phyloP scores from a whole-genome alignment of 2,888 invertebrate species.

The Drosophila trichaetosa region DNA sequence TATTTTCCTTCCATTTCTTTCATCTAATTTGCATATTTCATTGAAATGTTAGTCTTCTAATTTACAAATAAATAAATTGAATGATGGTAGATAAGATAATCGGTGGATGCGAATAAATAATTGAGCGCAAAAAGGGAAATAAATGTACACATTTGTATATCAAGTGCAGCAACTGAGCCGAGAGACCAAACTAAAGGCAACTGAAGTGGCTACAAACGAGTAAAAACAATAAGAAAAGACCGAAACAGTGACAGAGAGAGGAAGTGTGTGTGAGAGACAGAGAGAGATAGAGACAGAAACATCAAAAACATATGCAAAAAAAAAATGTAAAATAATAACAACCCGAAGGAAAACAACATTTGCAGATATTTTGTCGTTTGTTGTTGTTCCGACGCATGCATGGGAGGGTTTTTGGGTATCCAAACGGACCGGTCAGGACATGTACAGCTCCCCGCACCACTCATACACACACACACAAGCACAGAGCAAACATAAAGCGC shows the following conservation, averaged over 20 bases:
- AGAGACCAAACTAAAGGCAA: constrained; percentile 11
- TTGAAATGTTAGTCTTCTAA: constrained; percentile 1
- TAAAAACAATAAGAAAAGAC: constrained; percentile 29
- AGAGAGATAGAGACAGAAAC: neutral
- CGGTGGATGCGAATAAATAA: neutral
- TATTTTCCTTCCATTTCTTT: neutral
- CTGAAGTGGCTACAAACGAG: constrained; percentile 37
- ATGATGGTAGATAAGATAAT: neutral
- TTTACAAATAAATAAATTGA: constrained; percentile 11
- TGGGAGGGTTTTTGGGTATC: constrained; percentile 17
- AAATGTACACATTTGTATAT: neutral
- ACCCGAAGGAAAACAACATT: constrained; percentile 81
- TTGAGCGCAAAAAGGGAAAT: constrained; percentile 1
- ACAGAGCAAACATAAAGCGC: constrained; percentile 14
- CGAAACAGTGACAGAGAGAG: neutral
- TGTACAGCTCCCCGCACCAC: constrained; percentile 36
- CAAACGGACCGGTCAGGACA: constrained; percentile 69
- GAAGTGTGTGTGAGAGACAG: neutral
- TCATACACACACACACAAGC: constrained; percentile 30
- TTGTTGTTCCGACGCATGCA: constrained; percentile 14
- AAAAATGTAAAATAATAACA: constrained; percentile 72
- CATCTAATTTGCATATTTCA: neutral
- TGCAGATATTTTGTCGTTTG: constrained; percentile 70
- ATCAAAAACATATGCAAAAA: constrained; percentile 56
- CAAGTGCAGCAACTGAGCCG: constrained; percentile 15